Percentiles rank a stretch among this genome's conserved stretches.
Evolutionary conservation across 2,888 invertebrate species (phyloP).

Genomic region (Zygogramma bicolorata): DNA sequence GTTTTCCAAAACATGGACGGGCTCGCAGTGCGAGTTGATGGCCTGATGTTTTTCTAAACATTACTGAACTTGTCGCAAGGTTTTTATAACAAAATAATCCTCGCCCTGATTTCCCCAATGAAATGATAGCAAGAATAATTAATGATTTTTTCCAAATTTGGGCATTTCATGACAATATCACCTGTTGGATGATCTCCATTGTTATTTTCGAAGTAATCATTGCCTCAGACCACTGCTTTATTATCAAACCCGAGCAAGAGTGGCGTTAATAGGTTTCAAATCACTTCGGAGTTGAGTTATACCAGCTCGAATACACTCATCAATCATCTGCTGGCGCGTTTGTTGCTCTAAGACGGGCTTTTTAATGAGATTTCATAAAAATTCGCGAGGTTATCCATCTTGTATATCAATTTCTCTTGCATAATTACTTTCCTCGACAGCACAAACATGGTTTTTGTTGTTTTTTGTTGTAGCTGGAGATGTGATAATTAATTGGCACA

Average conservation of each 20-base stretch:
- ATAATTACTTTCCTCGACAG: conserved; percentile 32
- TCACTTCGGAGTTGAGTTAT: conserved; percentile 40
- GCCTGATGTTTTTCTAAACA: too few relatives aligned
- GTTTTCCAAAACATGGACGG: too few relatives aligned
- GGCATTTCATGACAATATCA: too few relatives aligned
- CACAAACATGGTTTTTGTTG: neutral
- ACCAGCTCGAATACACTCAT: conserved; percentile 42
- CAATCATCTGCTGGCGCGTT: conserved; percentile 47
- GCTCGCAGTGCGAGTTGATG: too few relatives aligned
- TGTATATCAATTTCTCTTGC: conserved; percentile 50
- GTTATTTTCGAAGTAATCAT: neutral
- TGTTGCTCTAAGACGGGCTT: conserved; percentile 50
- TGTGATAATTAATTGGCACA: conserved; percentile 20
- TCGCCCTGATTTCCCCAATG: too few relatives aligned
- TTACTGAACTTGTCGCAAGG: too few relatives aligned
- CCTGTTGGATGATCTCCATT: neutral
- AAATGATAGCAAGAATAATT: too few relatives aligned
- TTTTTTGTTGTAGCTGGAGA: conserved; percentile 3
- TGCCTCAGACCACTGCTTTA: neutral
- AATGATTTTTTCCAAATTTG: too few relatives aligned
- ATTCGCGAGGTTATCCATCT: conserved; percentile 54
- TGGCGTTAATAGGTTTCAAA: conserved; percentile 40
- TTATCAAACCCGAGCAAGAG: conserved; percentile 13
- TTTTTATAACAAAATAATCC: too few relatives aligned
- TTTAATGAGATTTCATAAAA: conserved; percentile 56